Evolutionary conservation across 2,888 invertebrate genomes (phyloP), one percentile per base, ranked within the genome.

Genomic region (Eubasilissa splendida): DNA sequence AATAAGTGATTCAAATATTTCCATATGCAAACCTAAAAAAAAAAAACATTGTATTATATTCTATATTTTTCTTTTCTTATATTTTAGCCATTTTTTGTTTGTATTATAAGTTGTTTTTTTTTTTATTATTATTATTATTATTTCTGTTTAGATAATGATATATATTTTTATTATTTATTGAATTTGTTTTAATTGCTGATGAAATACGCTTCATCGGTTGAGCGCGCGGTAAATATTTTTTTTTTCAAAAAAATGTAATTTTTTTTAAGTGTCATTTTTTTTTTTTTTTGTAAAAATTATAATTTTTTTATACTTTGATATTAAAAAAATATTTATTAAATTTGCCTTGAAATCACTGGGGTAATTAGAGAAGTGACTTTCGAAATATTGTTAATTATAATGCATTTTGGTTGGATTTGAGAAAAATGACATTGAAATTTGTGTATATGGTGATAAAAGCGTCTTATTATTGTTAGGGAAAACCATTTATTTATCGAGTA

Each of bases 401-500:
- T 59, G 77, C 77, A 60, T 78, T 78, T 71, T 66, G 71, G 60
- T 71, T 52, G 59, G 60, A 63, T 76, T 53, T 22, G 31, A 54
- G 58, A 63, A 73, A 42, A 76, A 31, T 68, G 56, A 22, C 58
- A 58, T 59, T 56, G 31, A 76, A 53, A 77, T 77, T 65, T 54
- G 65, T 59, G 12, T 42, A 52, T 52, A 68, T 54, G 60, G 80
- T 77, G 80, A 80, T 77, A 80, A 53, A 76, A 71, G n/a, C 63
- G 77, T 80, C 80, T 80, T 77, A 80, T 63, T 60, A 71, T 11
- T 22, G 50, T 77, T 66, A 75, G 12, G 73, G 66, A 76, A 80
- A 80, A 77, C 66, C 60, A 60, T 81, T 52, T 81, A 78, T 81
- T 78, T 81, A 77, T 60, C 74, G 52, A 68, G 56, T 54, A 73